Conservation (phyloP, 2,113 vertebrate genomes). For the Cyphomyrus plagiostoma region DNA sequence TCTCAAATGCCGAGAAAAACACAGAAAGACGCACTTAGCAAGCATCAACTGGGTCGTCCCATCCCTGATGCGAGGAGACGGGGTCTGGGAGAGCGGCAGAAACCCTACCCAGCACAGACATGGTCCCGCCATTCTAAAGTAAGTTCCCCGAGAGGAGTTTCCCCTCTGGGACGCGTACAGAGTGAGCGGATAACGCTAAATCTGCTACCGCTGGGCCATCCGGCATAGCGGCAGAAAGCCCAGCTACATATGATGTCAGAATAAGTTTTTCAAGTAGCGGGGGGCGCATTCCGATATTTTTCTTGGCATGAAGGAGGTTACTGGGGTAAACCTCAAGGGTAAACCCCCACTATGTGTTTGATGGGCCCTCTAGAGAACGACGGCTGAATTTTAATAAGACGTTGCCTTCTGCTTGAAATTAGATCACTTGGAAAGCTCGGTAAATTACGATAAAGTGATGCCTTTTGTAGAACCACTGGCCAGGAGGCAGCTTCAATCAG, state of each 20-base stretch:
- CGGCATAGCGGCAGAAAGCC: not conserved
- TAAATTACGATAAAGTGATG: not conserved
- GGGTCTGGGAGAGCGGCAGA: not conserved
- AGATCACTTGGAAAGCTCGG: not conserved
- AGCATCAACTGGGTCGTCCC: not conserved
- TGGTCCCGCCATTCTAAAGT: not conserved
- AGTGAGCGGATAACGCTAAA: not conserved
- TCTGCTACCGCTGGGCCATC: not conserved
- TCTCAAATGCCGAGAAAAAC: too few relatives aligned
- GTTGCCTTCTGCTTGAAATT: slow-evolving; percentile 1
- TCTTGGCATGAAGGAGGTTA: slow-evolving; percentile 4
- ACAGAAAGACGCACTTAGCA: not conserved
- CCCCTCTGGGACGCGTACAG: too few relatives aligned
- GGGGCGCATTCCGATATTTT: not conserved
- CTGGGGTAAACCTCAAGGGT: slow-evolving; percentile 1
- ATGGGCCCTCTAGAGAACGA: slow-evolving; percentile 3
- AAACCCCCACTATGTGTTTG: not conserved
- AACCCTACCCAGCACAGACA: not conserved
- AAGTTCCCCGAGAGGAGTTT: not conserved
- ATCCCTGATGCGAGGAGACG: not conserved
- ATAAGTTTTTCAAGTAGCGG: not conserved
- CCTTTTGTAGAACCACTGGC: not conserved
- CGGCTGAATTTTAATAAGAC: slow-evolving; percentile 14
- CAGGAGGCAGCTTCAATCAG: not conserved
- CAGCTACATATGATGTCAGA: not conserved